Evolutionary conservation across 2,888 invertebrate species (phyloP), one percentile per base, ranked within the genome.

Genomic region (Punctoribates punctum): DNA sequence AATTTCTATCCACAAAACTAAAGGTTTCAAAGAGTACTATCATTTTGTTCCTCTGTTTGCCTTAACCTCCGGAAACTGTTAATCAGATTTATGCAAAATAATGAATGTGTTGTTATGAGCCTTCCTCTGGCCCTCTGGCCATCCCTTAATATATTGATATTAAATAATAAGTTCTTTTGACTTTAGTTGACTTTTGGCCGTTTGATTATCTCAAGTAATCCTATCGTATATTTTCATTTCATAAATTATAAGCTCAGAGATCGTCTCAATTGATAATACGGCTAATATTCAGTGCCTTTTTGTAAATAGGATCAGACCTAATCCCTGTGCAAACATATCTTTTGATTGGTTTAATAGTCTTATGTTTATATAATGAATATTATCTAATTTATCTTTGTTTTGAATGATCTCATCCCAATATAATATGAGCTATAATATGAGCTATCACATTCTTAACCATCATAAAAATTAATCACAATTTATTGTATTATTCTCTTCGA

Each of bases 281-380:
- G 60, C n/a, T 23, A 20, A 60, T 23, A 60, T 17, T 60, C 23
- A 60, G 60, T 15, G 20, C 3, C 15, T 17, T 5, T 46, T 17
- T 60, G 60, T 25, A 34, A 34, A 34, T 34, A 34, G 34, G 34
- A 34, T 34, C 34, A 34, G 34, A 34, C 4, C 8, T 23, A 60
- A 60, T 60, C 60, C 23, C 20, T 60, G 20, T 13, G 60, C 60
- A 60, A 60, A 60, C 60, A 60, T 20, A 60, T 60, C 60, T 13
- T 60, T 23, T 60, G 60, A 60, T 60, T 60, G 20, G 60, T 25
- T 23, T 60, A 20, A 60, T 60, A 23, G 20, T 60, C 23, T 20
- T 60, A 60, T 60, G 60, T 34, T 23, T 17, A 60, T 60, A 60
- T 60, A 60, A 60, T 60, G 20, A 60, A 60, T 60, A 60, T 60